These are phyloP conservation scores for Sula dactylatra DNA, from an alignment of 2,113 vertebrate species.

Conservation along the genomic window DNA sequence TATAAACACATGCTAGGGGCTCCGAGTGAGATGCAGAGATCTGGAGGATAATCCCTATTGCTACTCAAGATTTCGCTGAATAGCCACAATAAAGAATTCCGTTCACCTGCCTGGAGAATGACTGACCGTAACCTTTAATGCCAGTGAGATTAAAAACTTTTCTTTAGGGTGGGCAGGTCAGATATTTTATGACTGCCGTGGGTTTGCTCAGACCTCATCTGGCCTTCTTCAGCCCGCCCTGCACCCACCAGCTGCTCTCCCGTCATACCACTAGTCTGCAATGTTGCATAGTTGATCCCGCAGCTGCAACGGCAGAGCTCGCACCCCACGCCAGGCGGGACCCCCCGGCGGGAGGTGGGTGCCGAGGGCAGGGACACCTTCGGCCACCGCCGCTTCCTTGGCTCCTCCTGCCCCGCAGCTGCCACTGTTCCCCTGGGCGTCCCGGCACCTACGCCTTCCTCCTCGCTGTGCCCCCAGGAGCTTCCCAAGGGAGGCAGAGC, in stretches of 20 bases:
- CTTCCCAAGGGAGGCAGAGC: background rate
- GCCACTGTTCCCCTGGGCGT: background rate
- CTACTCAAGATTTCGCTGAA: background rate
- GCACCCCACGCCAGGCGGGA: background rate
- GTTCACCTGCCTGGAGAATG: conserved; percentile 8
- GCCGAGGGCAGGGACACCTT: background rate
- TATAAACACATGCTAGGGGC: conserved; percentile 24
- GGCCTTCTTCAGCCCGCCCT: background rate
- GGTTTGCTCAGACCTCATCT: background rate
- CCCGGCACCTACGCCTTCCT: background rate
- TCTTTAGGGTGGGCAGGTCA: background rate
- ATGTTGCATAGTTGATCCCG: background rate
- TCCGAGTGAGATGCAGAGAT: background rate
- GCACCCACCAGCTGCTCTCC: background rate
- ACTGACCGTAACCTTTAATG: background rate
- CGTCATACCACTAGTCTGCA: background rate
- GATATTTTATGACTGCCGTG: accelerated
- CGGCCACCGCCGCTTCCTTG: accelerated
- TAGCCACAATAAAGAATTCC: conserved; percentile 12
- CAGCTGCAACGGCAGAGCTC: background rate
- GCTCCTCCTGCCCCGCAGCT: background rate
- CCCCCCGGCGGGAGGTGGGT: background rate
- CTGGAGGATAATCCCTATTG: conserved; percentile 30
- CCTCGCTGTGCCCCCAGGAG: background rate
- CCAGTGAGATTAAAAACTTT: background rate